Evolutionary conservation across 2,113 vertebrate genomes (phyloP).

Genomic region (Python bivittatus): DNA sequence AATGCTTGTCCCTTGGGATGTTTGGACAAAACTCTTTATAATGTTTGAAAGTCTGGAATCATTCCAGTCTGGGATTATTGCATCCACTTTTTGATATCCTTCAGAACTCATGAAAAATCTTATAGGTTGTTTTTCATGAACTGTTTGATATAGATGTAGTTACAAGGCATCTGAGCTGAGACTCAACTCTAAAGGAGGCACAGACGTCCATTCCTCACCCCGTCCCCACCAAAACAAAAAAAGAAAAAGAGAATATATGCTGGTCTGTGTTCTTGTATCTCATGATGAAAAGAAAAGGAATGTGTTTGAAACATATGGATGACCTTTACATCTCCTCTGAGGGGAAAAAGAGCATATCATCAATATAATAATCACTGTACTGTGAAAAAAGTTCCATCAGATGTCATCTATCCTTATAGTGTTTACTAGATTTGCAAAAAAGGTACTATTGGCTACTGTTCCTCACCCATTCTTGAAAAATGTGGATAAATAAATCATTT

Average conservation of each 20-base stretch:
- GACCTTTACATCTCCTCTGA: not conserved
- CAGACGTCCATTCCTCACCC: too few relatives aligned
- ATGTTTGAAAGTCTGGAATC: too few relatives aligned
- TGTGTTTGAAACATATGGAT: not conserved
- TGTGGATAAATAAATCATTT: not conserved
- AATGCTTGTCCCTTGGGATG: too few relatives aligned
- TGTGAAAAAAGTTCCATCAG: not conserved
- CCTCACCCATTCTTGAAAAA: not conserved
- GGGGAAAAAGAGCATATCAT: not conserved
- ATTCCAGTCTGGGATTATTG: not conserved
- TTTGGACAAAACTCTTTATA: too few relatives aligned
- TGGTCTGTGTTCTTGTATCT: not conserved
- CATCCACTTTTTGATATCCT: not conserved
- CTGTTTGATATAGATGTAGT: not conserved
- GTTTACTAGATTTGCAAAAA: slow-evolving; percentile 26
- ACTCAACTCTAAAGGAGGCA: not conserved
- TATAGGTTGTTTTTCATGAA: not conserved
- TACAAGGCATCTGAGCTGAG: not conserved
- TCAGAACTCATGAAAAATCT: not conserved
- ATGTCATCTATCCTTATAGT: slow-evolving; percentile 24
- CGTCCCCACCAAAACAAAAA: too few relatives aligned
- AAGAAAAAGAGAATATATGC: not conserved
- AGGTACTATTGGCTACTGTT: not conserved
- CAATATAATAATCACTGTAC: not conserved
- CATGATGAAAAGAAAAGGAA: not conserved